Conservation (phyloP, 2,113 vertebrate genomes). For the Phaethon lepturus region DNA sequence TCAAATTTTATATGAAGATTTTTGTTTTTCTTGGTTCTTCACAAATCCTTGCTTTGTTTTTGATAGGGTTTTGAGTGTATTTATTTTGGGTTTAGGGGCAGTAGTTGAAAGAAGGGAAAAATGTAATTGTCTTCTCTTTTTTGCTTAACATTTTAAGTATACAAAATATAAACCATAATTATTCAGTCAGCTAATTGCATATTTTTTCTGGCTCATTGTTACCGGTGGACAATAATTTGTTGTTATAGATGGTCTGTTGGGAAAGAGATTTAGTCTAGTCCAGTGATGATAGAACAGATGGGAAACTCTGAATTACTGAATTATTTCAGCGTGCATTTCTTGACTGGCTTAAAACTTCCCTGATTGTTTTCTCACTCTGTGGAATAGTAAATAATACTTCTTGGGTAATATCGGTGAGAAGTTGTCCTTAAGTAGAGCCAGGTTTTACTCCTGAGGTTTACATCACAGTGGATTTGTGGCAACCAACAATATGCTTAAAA, state of each 20-base stretch:
- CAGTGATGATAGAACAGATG: neutral
- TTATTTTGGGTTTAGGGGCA: slow-evolving; percentile 42
- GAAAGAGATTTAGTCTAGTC: slow-evolving; percentile 10
- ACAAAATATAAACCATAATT: slow-evolving; percentile 26
- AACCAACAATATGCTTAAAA: neutral
- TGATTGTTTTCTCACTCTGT: neutral
- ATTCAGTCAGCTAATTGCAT: slow-evolving; percentile 37
- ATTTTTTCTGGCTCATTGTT: slow-evolving; percentile 36
- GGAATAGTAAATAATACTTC: neutral
- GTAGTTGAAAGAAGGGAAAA: slow-evolving; percentile 31
- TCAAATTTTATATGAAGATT: slow-evolving; percentile 8
- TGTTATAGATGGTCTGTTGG: slow-evolving; percentile 18
- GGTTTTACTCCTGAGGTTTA: neutral
- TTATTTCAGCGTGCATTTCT: neutral
- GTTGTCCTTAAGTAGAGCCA: neutral
- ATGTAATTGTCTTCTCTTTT: slow-evolving; percentile 26
- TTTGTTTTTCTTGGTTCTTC: slow-evolving; percentile 45
- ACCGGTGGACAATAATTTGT: slow-evolving; percentile 15
- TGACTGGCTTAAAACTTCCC: neutral
- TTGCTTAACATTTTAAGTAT: slow-evolving; percentile 41
- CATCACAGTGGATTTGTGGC: neutral
- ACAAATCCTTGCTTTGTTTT: slow-evolving; percentile 26
- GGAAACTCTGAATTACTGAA: neutral
- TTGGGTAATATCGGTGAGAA: neutral
- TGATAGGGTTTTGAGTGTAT: slow-evolving; percentile 29